Percentiles rank a stretch among this genome's conserved stretches.
phyloP scores from a whole-genome alignment of 2,113 vertebrate species.

The Gopherus evgoodei region DNA sequence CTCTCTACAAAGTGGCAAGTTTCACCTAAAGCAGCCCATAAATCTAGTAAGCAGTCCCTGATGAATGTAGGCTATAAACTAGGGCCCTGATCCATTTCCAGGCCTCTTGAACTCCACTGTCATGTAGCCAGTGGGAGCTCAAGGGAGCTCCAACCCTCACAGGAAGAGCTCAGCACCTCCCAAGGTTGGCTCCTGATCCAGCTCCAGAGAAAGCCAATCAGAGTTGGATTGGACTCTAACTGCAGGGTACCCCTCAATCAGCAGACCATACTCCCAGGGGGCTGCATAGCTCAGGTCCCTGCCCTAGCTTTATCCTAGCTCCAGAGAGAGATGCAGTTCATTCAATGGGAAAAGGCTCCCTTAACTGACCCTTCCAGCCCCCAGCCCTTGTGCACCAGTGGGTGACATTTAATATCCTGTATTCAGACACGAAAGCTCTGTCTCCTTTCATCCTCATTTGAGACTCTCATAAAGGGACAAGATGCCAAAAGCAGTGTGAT shows the following conservation, averaged over 20 bases:
- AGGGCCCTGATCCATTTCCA: background rate
- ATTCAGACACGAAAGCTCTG: background rate
- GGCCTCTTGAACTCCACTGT: background rate
- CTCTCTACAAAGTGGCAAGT: background rate
- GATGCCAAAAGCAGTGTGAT: background rate
- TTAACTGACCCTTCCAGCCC: background rate
- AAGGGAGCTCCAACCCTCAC: background rate
- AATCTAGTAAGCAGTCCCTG: background rate
- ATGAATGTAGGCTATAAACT: background rate
- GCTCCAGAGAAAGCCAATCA: background rate
- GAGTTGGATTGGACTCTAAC: background rate
- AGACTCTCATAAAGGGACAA: background rate
- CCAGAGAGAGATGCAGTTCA: background rate
- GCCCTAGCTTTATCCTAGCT: background rate
- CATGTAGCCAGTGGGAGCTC: background rate
- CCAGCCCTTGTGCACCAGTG: background rate
- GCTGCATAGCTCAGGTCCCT: background rate
- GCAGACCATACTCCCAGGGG: background rate
- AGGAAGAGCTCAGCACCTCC: background rate
- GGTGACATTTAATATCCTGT: accelerated
- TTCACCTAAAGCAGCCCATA: background rate
- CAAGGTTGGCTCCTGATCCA: background rate
- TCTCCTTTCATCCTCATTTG: background rate
- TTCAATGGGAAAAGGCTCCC: background rate
- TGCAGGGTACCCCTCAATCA: background rate